These are phyloP conservation scores for Cephalopterus ornatus DNA, from an alignment of 2,113 vertebrate species.

Conservation along the genomic window DNA sequence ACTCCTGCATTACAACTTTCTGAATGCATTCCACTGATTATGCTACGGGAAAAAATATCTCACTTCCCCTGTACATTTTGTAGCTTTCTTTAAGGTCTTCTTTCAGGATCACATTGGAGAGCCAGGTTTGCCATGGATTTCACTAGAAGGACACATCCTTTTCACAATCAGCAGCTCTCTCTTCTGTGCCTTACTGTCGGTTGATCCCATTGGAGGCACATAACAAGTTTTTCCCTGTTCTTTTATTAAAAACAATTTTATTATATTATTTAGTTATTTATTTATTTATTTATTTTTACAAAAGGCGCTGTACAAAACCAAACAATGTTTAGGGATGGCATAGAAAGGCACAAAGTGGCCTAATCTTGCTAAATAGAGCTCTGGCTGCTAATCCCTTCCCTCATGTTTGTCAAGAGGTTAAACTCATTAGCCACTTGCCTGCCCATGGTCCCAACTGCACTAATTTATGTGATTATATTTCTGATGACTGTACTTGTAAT, in stretches of 20 bases:
- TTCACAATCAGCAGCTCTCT: neutral
- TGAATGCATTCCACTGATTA: neutral
- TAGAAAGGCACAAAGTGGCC: neutral
- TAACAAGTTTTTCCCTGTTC: neutral
- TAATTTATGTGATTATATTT: neutral
- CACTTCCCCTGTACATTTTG: neutral
- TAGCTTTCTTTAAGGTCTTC: neutral
- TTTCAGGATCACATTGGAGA: neutral
- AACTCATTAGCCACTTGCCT: conserved; percentile 48
- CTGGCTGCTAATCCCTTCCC: neutral
- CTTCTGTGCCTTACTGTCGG: neutral
- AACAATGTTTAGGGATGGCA: neutral
- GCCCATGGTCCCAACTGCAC: neutral
- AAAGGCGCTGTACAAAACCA: neutral
- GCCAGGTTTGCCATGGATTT: neutral
- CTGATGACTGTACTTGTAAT: neutral
- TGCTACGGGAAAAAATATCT: neutral
- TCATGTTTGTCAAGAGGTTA: conserved; percentile 21
- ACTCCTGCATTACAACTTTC: neutral
- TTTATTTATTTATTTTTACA: neutral
- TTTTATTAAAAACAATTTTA: neutral
- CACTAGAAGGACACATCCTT: neutral
- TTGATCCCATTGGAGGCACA: neutral
- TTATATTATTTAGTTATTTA: neutral
- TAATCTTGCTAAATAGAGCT: conserved; percentile 1